Percentiles rank a stretch among this genome's conserved stretches.
Evolutionary conservation across 2,888 invertebrate species (phyloP).

Genomic region (Acanthosepion lycidas): DNA sequence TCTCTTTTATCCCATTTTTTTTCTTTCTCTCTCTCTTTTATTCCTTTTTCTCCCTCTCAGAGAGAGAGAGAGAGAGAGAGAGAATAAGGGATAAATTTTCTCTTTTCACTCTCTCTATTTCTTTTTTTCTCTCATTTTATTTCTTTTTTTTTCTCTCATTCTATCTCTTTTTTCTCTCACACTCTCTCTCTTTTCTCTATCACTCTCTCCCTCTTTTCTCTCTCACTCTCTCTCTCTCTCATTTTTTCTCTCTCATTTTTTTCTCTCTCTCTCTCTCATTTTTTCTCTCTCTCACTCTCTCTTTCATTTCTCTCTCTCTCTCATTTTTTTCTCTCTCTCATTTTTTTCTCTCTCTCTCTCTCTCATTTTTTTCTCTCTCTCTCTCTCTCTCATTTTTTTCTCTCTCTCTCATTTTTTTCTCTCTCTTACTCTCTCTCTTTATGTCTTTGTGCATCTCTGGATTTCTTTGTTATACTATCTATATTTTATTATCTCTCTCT

Average conservation of each 20-base stretch:
- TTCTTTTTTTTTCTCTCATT: no score
- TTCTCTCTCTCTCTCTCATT: no score
- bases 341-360: background rate
- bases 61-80: no score
- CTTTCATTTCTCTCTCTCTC: background rate
- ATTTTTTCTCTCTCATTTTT: background rate
- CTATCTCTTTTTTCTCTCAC: no score
- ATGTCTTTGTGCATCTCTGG: background rate
- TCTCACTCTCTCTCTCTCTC: background rate
- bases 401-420: background rate
- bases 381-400: background rate
- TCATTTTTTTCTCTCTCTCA: background rate
- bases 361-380: background rate
- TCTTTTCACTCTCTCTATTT: no score
- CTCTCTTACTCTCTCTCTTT: background rate
- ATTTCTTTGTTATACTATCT: no score
- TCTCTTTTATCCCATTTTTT: background rate
- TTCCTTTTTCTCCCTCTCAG: no score
- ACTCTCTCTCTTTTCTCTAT: background rate
- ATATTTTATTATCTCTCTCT: background rate
- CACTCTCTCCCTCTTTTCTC: background rate
- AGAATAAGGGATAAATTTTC: no score
- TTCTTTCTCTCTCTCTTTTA: no score
- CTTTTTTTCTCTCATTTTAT: no score
- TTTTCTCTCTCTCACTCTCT: background rate